Evolutionary conservation across 2,797 vertebrate species (phyloP), one percentile per base, ranked within the genome.

Genomic region (Clarias pachynema): DNA sequence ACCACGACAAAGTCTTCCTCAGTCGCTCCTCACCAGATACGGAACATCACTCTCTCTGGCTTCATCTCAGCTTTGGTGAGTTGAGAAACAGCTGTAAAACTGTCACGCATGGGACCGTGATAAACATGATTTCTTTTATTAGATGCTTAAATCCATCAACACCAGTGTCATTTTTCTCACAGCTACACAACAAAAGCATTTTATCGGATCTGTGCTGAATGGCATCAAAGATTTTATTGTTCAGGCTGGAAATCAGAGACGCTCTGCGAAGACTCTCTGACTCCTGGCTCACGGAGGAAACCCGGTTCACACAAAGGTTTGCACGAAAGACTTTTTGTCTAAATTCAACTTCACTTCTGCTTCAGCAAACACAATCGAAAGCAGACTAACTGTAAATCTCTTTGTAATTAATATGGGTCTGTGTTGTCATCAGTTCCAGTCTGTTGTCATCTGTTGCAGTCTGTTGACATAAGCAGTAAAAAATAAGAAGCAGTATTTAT

Each of bases 121-220:
- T 68, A 73, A 85, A 74, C 49, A 59, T 0, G 12, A 83, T 88
- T 88, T 74, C 5, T 88, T 88, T 74, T 6, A 75, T 53, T 72
- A 44, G 60, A 82, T 26, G 66, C 79, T 82, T 86, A 72, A 37
- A 69, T 57, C 34, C 72, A 73, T 79, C 34, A 84, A 9, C 53
- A 49, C 65, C 26, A 0, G 37, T 74, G 29, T 85, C 66, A 57
- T 63, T 37, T 49, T 85, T 82, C 62, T 75, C 70, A 86, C 79
- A 78, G 79, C 31, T 2, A 73, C 69, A 56, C 40, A 69, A 57
- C 62, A 29, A 79, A 82, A 80, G 15, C 20, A 59, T 70, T 81
- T 65, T 20, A 29, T 44, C 4, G 24, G 49, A 56, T 85, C 66
- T 56, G 59, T 26, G 70, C 62, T 31, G 60, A 16, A 69, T 15